Evolutionary conservation across 2,888 invertebrate species (phyloP).

Genomic region (Drosophila rubida): DNA sequence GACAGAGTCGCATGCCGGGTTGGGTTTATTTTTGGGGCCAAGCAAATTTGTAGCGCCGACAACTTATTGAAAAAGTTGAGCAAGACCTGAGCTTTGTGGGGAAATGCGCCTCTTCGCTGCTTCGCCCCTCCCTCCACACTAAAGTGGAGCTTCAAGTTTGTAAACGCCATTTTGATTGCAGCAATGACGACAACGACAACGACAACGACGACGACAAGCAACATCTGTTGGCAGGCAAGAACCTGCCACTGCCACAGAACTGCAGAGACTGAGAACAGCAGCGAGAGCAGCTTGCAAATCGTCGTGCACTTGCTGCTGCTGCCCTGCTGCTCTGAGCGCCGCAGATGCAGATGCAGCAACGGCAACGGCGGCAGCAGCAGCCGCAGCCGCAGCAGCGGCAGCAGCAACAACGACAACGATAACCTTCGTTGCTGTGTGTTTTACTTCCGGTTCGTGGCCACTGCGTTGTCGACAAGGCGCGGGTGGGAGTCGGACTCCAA

Average conservation of each 20-base stretch:
- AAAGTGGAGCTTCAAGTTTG: slow-evolving; percentile 34
- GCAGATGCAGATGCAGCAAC: slow-evolving; percentile 83
- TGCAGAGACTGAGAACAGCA: slow-evolving; percentile 13
- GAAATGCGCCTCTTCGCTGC: not conserved
- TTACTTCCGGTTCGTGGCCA: slow-evolving; percentile 71
- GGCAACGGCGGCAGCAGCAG: slow-evolving; percentile 53
- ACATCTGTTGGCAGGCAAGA: slow-evolving; percentile 51
- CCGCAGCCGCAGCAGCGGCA: slow-evolving; percentile 65
- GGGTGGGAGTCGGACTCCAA: slow-evolving; percentile 7
- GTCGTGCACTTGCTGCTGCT: slow-evolving; percentile 76
- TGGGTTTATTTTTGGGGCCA: slow-evolving; percentile 60
- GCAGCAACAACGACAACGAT: slow-evolving; percentile 58
- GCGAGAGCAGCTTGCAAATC: slow-evolving; percentile 58
- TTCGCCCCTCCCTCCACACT: not conserved
- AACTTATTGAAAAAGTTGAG: slow-evolving; percentile 54
- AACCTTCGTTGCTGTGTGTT: slow-evolving; percentile 63
- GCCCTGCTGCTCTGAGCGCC: slow-evolving; percentile 80
- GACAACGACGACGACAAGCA: slow-evolving; percentile 41
- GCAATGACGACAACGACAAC: slow-evolving; percentile 33
- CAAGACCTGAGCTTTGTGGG: slow-evolving; percentile 27
- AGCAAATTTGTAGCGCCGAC: slow-evolving; percentile 51
- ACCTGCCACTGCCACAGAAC: slow-evolving; percentile 40
- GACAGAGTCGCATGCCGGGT: slow-evolving; percentile 13
- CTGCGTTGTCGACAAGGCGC: slow-evolving; percentile 14
- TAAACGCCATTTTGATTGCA: slow-evolving; percentile 66